These are phyloP conservation scores for Puntigrus tetrazona DNA, from an alignment of 2,113 vertebrate genomes.

Conservation along the genomic window DNA sequence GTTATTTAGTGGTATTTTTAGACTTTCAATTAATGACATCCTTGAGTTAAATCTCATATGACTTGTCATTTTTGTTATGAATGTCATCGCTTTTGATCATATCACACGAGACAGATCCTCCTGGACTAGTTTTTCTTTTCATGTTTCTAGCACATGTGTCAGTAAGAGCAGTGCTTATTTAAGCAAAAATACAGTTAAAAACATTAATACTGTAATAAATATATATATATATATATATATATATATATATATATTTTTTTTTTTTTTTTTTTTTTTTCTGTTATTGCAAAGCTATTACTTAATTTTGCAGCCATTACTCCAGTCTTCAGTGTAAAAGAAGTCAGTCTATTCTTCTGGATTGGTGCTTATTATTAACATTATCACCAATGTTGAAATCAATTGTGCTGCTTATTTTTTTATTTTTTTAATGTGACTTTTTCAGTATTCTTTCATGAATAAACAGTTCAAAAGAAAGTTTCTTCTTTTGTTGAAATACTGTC, in stretches of 20 bases:
- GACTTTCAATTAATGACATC: background rate
- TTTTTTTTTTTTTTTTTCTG: too few relatives aligned
- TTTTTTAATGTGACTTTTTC: background rate
- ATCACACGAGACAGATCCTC: background rate
- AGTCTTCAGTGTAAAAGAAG: background rate
- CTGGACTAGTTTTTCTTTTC: background rate
- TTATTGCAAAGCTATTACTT: background rate
- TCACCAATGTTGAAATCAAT: background rate
- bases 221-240: too few relatives aligned
- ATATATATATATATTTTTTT: too few relatives aligned
- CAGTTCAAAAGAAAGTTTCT: background rate
- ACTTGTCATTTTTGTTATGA: background rate
- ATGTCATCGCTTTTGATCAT: background rate
- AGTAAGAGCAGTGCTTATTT: background rate
- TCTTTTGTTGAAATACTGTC: background rate
- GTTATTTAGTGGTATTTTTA: constrained; percentile 1
- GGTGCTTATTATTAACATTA: background rate
- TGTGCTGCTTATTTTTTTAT: background rate
- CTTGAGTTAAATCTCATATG: background rate
- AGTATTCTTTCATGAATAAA: background rate
- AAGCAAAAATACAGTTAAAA: background rate
- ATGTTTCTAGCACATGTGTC: background rate
- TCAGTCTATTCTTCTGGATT: background rate
- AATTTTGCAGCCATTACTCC: background rate
- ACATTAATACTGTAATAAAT: background rate